Evolutionary conservation across 2,888 invertebrate species (phyloP).

Genomic region (Imbricaverruca yamaguchii): DNA sequence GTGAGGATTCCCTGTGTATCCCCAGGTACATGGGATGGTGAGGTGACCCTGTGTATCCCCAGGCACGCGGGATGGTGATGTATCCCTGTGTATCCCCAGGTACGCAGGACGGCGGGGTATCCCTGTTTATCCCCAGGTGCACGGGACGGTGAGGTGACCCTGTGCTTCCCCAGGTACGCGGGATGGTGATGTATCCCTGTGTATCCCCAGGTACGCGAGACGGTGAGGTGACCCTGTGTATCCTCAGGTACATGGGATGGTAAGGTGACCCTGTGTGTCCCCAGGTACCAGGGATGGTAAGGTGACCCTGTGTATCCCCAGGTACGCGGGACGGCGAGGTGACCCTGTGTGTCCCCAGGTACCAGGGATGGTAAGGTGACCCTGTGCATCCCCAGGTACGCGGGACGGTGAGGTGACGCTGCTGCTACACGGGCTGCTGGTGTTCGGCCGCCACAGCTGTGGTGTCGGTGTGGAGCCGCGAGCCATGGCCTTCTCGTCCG

Average conservation of each 20-base stretch:
- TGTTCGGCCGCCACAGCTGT: conserved; percentile 4
- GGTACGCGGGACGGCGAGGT: neutral
- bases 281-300: neutral
- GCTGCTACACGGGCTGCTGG: conserved; percentile 11
- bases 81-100: neutral
- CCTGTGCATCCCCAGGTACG: neutral
- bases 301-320: neutral
- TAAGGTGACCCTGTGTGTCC: neutral
- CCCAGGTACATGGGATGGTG: no score
- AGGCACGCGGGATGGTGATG: no score
- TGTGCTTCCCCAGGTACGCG: neutral
- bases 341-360: neutral
- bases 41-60: no score
- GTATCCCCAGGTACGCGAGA: neutral
- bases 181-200: neutral
- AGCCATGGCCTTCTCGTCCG: conserved; percentile 73
- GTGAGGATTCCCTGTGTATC: no score
- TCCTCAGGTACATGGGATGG: no score
- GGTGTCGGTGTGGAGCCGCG: conserved; percentile 42
- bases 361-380: no score
- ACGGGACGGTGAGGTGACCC: neutral
- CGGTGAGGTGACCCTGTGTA: no score
- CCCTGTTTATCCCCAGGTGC: neutral
- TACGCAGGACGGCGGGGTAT: neutral
- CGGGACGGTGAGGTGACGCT: conserved; percentile 5